These are phyloP conservation scores for Yponomeuta cagnagella DNA, from an alignment of 2,888 invertebrate genomes.

Conservation along the genomic window DNA sequence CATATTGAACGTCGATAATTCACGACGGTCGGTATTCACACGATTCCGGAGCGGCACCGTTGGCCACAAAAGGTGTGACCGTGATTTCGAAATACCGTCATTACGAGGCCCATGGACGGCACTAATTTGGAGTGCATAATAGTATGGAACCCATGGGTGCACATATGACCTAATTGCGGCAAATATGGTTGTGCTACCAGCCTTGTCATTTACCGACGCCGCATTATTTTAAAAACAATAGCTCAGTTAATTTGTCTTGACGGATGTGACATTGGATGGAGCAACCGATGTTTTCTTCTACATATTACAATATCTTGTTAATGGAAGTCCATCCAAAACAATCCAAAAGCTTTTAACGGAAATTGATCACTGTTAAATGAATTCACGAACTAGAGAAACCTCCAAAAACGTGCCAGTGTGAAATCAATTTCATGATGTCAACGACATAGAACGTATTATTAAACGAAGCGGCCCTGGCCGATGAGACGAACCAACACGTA, in stretches of 20 bases:
- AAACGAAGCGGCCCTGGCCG: not conserved
- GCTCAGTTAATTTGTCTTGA: slow-evolving; percentile 2
- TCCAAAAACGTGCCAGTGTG: slow-evolving; percentile 4
- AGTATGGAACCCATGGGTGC: slow-evolving; percentile 35
- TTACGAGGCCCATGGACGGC: slow-evolving; percentile 21
- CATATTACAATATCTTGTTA: not conserved
- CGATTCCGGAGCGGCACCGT: slow-evolving; percentile 25
- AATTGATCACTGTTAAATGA: not conserved
- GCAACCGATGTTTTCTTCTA: not conserved
- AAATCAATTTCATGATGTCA: slow-evolving; percentile 9
- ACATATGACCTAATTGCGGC: slow-evolving; percentile 35
- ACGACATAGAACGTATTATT: not conserved
- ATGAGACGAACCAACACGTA: not conserved
- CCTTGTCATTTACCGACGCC: slow-evolving; percentile 8
- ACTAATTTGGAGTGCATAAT: slow-evolving; percentile 25
- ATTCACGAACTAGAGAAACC: not conserved
- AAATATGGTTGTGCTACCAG: slow-evolving; percentile 21
- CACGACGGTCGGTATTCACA: slow-evolving; percentile 13
- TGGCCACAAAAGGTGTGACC: slow-evolving; percentile 34
- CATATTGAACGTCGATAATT: slow-evolving; percentile 11
- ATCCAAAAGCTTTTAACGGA: not conserved
- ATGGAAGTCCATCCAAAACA: not conserved
- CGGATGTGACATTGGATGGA: not conserved
- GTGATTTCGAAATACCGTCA: slow-evolving; percentile 33
- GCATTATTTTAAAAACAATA: slow-evolving; percentile 5